Conservation (phyloP, 2,113 vertebrate species). For the Ciconia stormi region DNA sequence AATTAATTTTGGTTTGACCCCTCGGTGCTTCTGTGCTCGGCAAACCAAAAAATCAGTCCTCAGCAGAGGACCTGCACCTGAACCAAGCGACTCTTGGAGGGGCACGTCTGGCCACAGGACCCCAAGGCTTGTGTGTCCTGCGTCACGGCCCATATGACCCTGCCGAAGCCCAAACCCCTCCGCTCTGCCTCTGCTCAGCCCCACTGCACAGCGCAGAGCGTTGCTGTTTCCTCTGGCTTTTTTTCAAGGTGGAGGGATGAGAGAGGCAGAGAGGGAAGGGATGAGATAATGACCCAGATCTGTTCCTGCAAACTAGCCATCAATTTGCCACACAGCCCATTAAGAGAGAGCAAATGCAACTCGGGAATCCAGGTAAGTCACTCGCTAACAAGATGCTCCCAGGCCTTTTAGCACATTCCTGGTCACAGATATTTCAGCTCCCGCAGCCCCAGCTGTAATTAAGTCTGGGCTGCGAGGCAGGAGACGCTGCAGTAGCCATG, state of each 20-base stretch:
- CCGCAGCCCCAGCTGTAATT: slow-evolving; percentile 47
- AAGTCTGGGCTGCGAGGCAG: slow-evolving; percentile 1
- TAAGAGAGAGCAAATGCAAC: background rate
- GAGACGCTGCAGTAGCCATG: background rate
- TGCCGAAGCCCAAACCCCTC: background rate
- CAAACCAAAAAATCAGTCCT: background rate
- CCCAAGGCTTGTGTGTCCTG: background rate
- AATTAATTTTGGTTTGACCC: background rate
- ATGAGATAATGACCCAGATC: background rate
- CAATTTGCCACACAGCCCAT: background rate
- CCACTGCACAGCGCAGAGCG: rapidly evolving
- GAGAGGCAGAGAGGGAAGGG: background rate
- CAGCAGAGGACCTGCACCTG: background rate
- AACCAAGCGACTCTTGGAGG: background rate
- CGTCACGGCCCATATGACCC: background rate
- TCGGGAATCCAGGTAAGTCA: background rate
- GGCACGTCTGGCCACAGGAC: background rate
- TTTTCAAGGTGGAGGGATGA: background rate
- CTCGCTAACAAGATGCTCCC: slow-evolving; percentile 26
- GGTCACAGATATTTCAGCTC: slow-evolving; percentile 19
- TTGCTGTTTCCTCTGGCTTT: rapidly evolving
- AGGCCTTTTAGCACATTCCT: slow-evolving; percentile 35
- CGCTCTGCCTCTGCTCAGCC: background rate
- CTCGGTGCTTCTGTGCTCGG: background rate
- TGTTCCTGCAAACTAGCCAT: background rate